A percentile compares a stretch with the other conserved stretches of the same genome.
Conservation (phyloP, 2,888 invertebrate genomes). For the Caenorhabditis sp. region DNA sequence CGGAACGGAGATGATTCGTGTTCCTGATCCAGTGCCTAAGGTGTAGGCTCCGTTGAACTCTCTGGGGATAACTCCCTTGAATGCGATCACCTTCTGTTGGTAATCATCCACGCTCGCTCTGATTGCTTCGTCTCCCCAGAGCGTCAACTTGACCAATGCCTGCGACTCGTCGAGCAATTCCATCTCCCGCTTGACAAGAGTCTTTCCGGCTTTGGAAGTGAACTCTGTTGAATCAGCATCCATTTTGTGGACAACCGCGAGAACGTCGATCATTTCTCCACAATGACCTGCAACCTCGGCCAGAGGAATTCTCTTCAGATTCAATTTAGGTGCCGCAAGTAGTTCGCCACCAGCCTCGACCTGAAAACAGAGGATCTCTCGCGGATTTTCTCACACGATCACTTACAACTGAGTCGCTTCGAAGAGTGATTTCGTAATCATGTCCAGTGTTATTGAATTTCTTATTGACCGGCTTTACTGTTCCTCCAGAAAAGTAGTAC, state of each 20-base stretch:
- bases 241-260: slow-evolving; percentile 78
- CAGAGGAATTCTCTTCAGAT: slow-evolving; percentile 36
- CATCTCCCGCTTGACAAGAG: slow-evolving; percentile 91
- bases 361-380: slow-evolving; percentile 13
- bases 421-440: slow-evolving; percentile 96
- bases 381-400: neutral
- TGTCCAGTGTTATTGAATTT: slow-evolving; percentile 91
- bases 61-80: slow-evolving; percentile 91
- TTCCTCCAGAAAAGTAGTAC: slow-evolving; percentile 91
- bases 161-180: slow-evolving; percentile 91
- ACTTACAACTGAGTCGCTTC: slow-evolving; percentile 87
- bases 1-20: slow-evolving; percentile 89
- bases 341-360: slow-evolving; percentile 50
- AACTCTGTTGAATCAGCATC: slow-evolving; percentile 67
- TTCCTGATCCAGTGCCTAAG: slow-evolving; percentile 83
- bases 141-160: slow-evolving; percentile 89
- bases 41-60: slow-evolving; percentile 89
- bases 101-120: slow-evolving; percentile 87
- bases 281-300: slow-evolving; percentile 32
- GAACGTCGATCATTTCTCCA: slow-evolving; percentile 72
- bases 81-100: slow-evolving; percentile 89
- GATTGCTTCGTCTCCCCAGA: slow-evolving; percentile 90
- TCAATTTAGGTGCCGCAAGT: slow-evolving; percentile 48
- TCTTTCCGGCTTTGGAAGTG: slow-evolving; percentile 70
- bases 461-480: slow-evolving; percentile 95